Evolutionary conservation across 2,797 vertebrate genomes (phyloP).

Genomic region (Gymnothorax reevesii): DNA sequence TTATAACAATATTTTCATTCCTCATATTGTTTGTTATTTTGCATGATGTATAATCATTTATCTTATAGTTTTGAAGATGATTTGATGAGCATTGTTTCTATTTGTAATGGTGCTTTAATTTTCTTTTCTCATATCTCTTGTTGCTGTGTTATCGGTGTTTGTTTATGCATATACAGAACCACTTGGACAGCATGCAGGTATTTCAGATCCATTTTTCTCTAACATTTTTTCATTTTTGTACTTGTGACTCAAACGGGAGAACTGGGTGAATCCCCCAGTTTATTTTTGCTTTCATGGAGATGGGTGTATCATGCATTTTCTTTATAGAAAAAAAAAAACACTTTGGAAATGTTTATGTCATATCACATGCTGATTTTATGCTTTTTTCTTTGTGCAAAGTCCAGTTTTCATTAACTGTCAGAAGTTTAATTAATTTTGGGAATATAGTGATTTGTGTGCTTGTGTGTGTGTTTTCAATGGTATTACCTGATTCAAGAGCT

Average conservation of each 20-base stretch:
- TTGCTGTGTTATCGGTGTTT: conserved; percentile 78
- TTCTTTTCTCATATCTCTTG: conserved; percentile 75
- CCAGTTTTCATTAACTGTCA: conserved; percentile 18
- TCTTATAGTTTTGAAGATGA: conserved; percentile 42
- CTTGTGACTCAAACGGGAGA: conserved; percentile 33
- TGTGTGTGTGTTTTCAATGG: conserved; percentile 18
- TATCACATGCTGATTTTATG: not conserved
- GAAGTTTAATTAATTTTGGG: conserved; percentile 37
- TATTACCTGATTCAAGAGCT: conserved; percentile 34
- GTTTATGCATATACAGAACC: conserved; percentile 87
- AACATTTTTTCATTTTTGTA: conserved; percentile 41
- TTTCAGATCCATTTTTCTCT: conserved; percentile 72
- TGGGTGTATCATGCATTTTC: conserved; percentile 4
- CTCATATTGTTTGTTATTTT: conserved; percentile 26
- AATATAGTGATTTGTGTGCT: not conserved
- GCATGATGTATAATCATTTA: conserved; percentile 33
- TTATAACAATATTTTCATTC: conserved; percentile 20
- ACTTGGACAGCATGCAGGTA: conserved; percentile 99
- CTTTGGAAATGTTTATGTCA: conserved; percentile 12
- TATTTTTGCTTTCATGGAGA: conserved; percentile 42
- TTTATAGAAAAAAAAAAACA: not conserved
- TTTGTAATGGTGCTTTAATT: conserved; percentile 68
- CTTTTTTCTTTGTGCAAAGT: conserved; percentile 13
- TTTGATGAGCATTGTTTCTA: conserved; percentile 50
- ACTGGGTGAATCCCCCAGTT: conserved; percentile 35